Conservation (phyloP, 1,140 invertebrate species). For the Papilio dardanus region DNA sequence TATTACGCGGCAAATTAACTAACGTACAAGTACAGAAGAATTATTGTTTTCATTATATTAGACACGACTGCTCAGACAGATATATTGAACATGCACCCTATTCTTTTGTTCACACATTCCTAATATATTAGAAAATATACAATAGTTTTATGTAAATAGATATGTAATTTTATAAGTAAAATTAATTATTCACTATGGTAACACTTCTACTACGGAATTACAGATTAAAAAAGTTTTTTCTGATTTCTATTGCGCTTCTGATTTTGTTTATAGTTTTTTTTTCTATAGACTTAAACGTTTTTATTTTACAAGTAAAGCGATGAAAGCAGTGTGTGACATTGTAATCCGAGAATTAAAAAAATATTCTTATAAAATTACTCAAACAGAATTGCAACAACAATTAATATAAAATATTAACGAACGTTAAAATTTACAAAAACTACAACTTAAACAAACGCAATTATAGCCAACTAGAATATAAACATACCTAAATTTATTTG, state of each 20-base stretch:
- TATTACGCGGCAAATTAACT: conserved; percentile 30
- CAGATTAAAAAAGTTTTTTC: conserved; percentile 39
- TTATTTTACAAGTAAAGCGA: conserved; percentile 22
- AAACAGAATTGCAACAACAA: conserved; percentile 45
- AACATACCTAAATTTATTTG: conserved; percentile 80
- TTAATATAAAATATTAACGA: conserved; percentile 54
- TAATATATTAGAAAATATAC: conserved; percentile 71
- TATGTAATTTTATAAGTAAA: conserved; percentile 68
- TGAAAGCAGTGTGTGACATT: not conserved
- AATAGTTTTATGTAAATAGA: conserved; percentile 73
- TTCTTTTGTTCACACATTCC: conserved; percentile 64
- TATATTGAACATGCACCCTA: conserved; percentile 62
- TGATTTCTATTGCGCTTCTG: conserved; percentile 13
- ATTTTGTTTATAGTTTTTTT: not conserved
- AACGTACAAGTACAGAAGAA: conserved; percentile 8
- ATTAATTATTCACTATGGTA: conserved; percentile 77
- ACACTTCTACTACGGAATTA: conserved; percentile 68
- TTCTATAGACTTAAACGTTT: not conserved
- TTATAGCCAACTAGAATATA: conserved; percentile 67
- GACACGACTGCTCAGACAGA: conserved; percentile 49
- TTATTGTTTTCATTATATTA: conserved; percentile 34
- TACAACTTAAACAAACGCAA: conserved; percentile 73
- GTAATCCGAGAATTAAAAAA: conserved; percentile 8
- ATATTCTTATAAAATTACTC: conserved; percentile 2
- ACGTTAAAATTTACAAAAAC: conserved; percentile 76